Conservation (phyloP, 2,797 vertebrate genomes). For the Pelobates cultripes region DNA sequence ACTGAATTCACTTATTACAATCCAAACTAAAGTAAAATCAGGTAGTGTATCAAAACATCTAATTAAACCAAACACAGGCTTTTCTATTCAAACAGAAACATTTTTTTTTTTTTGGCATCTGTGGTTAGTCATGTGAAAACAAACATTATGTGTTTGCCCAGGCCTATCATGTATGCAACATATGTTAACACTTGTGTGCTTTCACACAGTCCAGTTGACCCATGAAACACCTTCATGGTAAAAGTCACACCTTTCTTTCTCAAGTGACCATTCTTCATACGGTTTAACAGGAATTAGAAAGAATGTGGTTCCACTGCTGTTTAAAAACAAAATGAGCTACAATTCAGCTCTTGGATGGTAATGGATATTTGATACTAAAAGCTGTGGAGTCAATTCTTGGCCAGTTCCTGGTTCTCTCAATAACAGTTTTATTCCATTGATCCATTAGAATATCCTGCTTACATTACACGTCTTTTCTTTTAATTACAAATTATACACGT, state of each 20-base stretch:
- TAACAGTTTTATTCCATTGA: not conserved
- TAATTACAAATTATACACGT: slow-evolving; percentile 37
- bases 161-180: slow-evolving; percentile 63
- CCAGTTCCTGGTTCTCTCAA: not conserved
- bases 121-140: not conserved
- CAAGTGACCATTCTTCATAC: not conserved
- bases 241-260: slow-evolving; percentile 33
- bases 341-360: not conserved
- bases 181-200: slow-evolving; percentile 61
- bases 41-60: not conserved
- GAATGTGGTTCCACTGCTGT: not conserved
- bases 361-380: not conserved
- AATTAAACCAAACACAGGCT: not conserved
- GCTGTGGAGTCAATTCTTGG: not conserved
- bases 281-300: not conserved
- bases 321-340: not conserved
- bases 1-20: not conserved
- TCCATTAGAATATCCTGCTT: not conserved
- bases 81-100: slow-evolving; percentile 5
- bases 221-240: slow-evolving; percentile 60
- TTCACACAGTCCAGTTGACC: slow-evolving; percentile 66
- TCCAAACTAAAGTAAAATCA: not conserved
- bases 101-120: not conserved
- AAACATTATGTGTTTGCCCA: slow-evolving; percentile 62
- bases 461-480: not conserved